Evolutionary conservation across 1,140 invertebrate species (phyloP).

Genomic region (Drosophila aff.): DNA sequence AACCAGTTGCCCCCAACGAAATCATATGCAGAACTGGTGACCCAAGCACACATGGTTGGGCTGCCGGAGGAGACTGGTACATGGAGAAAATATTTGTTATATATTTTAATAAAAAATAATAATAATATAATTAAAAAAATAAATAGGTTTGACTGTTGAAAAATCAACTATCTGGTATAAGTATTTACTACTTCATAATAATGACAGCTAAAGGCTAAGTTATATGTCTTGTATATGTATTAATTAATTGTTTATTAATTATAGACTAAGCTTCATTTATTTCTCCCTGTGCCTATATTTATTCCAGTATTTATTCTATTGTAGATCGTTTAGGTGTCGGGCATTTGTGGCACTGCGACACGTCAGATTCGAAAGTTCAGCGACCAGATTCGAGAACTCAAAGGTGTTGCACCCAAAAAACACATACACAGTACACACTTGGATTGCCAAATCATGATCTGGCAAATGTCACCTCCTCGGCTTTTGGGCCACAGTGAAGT

Average conservation of each 20-base stretch:
- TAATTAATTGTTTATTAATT: too few relatives aligned
- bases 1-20: slow-evolving; percentile 47
- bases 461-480: slow-evolving; percentile 54
- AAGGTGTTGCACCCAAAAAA: slow-evolving; percentile 48
- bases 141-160: too few relatives aligned
- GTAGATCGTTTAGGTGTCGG: slow-evolving; percentile 61
- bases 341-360: slow-evolving; percentile 63
- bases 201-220: too few relatives aligned
- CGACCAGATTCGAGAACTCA: slow-evolving; percentile 12
- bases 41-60: slow-evolving; percentile 25
- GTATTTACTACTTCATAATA: too few relatives aligned
- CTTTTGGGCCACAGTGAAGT: slow-evolving; percentile 6
- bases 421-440: neutral
- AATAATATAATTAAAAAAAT: too few relatives aligned
- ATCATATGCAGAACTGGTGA: slow-evolving; percentile 58
- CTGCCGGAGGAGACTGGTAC: slow-evolving; percentile 7
- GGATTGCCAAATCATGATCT: slow-evolving; percentile 45
- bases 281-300: slow-evolving; percentile 8
- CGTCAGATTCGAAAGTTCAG: slow-evolving; percentile 76
- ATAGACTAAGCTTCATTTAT: too few relatives aligned
- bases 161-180: too few relatives aligned
- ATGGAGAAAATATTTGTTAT: neutral
- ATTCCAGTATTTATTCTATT: slow-evolving; percentile 21
- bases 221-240: neutral
- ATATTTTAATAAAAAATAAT: neutral